Percentiles rank a stretch among this genome's conserved stretches.
phyloP scores from a whole-genome alignment of 2,113 vertebrate species.

The Tursiops truncatus region DNA sequence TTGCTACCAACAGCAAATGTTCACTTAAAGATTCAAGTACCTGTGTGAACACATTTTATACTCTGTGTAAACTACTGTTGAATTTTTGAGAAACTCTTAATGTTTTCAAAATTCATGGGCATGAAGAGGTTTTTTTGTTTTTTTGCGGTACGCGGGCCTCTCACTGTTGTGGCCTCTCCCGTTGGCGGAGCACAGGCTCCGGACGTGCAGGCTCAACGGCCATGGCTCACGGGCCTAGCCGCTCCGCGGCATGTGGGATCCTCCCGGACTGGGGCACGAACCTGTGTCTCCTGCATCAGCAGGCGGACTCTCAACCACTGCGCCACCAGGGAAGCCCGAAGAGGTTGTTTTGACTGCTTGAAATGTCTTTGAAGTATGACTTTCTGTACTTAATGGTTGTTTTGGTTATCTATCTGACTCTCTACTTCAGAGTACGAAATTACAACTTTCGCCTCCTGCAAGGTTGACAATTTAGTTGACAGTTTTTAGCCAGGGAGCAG shows the following conservation, averaged over 20 bases:
- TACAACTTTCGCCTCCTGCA: neutral
- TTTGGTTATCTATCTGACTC: neutral
- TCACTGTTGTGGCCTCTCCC: no score
- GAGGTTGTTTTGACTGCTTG: neutral
- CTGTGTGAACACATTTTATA: constrained; percentile 52
- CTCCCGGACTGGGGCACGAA: no score
- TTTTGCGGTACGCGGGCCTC: no score
- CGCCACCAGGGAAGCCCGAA: neutral
- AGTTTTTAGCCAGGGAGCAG: neutral
- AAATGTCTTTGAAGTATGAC: constrained; percentile 38
- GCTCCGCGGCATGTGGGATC: no score
- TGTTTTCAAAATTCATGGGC: constrained; percentile 39
- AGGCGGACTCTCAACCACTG: no score
- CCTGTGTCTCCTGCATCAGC: no score
- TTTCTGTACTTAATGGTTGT: neutral
- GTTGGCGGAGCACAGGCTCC: no score
- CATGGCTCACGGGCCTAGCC: no score
- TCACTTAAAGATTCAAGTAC: constrained; percentile 57
- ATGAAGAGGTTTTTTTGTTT: neutral
- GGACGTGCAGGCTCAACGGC: no score
- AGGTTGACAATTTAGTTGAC: neutral
- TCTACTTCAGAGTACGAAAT: neutral
- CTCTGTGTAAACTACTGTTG: constrained; percentile 2
- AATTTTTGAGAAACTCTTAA: constrained; percentile 37
- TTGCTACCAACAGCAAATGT: constrained; percentile 40